These are phyloP conservation scores for Scaptomyza reducta DNA, from an alignment of 2,888 invertebrate species.

Conservation along the genomic window DNA sequence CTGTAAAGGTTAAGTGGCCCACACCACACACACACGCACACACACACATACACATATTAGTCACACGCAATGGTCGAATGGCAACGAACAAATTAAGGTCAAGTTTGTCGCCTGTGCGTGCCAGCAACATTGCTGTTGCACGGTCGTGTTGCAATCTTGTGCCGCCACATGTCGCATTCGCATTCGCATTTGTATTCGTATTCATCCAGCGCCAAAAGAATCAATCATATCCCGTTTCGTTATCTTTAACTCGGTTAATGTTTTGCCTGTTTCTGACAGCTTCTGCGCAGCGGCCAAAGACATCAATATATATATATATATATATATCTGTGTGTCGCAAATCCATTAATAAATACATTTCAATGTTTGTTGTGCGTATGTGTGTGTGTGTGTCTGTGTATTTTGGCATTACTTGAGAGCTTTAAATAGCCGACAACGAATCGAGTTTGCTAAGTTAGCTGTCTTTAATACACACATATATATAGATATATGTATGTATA, in stretches of 20 bases:
- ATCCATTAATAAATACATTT: slow-evolving; percentile 58
- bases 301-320: slow-evolving; percentile 13
- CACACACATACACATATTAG: slow-evolving; percentile 10
- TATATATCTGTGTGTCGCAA: slow-evolving; percentile 22
- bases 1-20: slow-evolving; percentile 57
- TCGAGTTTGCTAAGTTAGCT: slow-evolving; percentile 34
- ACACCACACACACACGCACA: slow-evolving; percentile 33
- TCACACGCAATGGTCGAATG: slow-evolving; percentile 49
- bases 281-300: slow-evolving; percentile 40
- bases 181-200: background rate
- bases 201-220: slow-evolving; percentile 34
- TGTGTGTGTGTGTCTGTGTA: slow-evolving; percentile 9
- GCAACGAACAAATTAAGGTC: slow-evolving; percentile 60
- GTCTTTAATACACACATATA: background rate
- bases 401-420: slow-evolving; percentile 42
- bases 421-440: slow-evolving; percentile 40
- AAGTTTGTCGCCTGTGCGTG: slow-evolving; percentile 62
- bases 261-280: slow-evolving; percentile 20
- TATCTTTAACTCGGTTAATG: background rate
- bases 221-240: slow-evolving; percentile 47
- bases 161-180: slow-evolving; percentile 29
- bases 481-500: background rate
- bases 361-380: slow-evolving; percentile 21
- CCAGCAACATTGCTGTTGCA: slow-evolving; percentile 22
- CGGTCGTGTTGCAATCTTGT: slow-evolving; percentile 33